Conservation (phyloP, 2,888 invertebrate species). For the Archips xylosteana region DNA sequence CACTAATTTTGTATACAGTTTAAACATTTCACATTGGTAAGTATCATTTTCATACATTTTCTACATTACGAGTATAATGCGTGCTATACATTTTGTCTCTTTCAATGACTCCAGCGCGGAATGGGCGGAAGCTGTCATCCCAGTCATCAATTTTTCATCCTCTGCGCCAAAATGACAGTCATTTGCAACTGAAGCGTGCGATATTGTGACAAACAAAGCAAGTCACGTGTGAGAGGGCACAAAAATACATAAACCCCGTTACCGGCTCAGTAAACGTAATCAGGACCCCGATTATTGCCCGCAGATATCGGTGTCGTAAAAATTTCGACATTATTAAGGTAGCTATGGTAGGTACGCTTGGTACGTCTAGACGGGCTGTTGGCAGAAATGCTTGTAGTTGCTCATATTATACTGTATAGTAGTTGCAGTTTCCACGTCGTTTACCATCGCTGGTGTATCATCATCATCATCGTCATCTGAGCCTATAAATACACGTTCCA, state of each 20-base stretch:
- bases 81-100: not conserved
- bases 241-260: constrained; percentile 35
- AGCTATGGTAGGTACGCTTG: not conserved
- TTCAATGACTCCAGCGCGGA: not conserved
- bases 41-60: no score
- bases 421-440: no score
- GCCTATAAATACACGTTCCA: no score
- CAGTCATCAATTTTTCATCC: not conserved
- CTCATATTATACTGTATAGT: no score
- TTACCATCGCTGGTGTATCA: no score
- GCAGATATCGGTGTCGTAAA: constrained; percentile 3
- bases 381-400: not conserved
- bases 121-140: not conserved
- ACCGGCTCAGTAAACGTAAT: constrained; percentile 15
- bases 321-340: constrained; percentile 1
- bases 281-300: constrained; percentile 6
- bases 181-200: constrained; percentile 20
- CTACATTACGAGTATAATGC: no score
- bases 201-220: constrained; percentile 28
- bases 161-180: constrained; percentile 1
- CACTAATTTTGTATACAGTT: no score
- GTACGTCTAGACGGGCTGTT: not conserved
- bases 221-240: constrained; percentile 41
- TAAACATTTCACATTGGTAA: no score
- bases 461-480: no score